These are phyloP conservation scores for Myotis planiceps DNA, from an alignment of 2,797 vertebrate species.

Conservation along the genomic window DNA sequence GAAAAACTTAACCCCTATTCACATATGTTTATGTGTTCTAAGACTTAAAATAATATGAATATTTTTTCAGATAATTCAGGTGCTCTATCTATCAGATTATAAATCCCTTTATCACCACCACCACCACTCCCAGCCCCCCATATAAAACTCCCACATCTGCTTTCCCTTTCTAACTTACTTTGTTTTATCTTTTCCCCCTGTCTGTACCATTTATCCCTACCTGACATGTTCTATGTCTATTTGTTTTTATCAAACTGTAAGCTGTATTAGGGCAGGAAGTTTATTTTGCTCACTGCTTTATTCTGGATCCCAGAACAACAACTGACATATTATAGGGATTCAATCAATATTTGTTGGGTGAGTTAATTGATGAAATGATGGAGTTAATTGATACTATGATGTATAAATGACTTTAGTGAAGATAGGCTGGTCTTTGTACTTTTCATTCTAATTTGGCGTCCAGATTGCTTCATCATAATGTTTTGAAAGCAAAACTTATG, in stretches of 20 bases:
- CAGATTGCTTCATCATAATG: neutral
- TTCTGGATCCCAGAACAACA: neutral
- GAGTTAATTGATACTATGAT: neutral
- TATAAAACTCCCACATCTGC: neutral
- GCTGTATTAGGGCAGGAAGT: neutral
- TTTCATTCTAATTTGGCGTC: neutral
- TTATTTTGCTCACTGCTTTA: neutral
- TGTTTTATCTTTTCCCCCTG: neutral
- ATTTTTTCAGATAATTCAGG: too few species aligned
- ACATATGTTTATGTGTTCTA: too few species aligned
- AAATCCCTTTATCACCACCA: neutral
- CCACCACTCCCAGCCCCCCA: too few species aligned
- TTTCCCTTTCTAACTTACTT: neutral
- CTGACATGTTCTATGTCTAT: neutral
- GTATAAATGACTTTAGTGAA: neutral
- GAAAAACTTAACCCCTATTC: too few species aligned
- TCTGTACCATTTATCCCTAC: neutral
- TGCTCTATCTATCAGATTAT: too few species aligned
- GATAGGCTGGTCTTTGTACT: neutral
- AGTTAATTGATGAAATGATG: neutral
- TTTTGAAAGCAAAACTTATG: neutral
- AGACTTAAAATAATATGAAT: too few species aligned
- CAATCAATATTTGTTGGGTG: neutral
- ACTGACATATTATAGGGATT: neutral
- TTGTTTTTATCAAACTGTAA: constrained; percentile 2